Evolutionary conservation across 2,797 vertebrate genomes (phyloP), one percentile per base, ranked within the genome.

Genomic region (Sebastes cheni): DNA sequence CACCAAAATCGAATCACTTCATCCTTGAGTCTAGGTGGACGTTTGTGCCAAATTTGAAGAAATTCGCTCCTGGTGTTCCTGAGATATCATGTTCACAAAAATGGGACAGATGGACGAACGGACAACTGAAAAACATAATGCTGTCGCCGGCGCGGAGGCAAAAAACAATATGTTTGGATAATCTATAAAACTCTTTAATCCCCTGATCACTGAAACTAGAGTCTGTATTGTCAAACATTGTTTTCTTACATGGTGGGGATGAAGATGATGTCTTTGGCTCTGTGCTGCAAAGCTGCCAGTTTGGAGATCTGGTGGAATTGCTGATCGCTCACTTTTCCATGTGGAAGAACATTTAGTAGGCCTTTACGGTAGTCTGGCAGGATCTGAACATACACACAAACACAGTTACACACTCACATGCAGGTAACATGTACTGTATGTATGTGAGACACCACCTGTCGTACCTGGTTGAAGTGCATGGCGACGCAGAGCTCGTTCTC

Each of bases 401-500:
- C 62, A 66, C 9, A 18, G 25, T 84, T 70, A 58, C 1, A 60
- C 2, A 39, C 2, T 59, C 8, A 46, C 9, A 22, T 2, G 2
- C 2, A 13, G 5, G 30, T 1, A 16, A 30, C 8, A 39, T 6
- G 5, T 3, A 20, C 6, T 54, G 27, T 9, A 4, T 6, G 18
- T 1, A 1, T 32, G 72, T 77, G 30, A 65, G 70, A 8, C 14
- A 4, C 4, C 7, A 8, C 3, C 39, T 32, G 58, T 52, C 46
- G 0, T 82, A 98, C 98, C 97, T 99, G 98, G 92, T 98, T 98
- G 81, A 96, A 99, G 86, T 99, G 98, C 95, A 97, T 96, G 1
- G 96, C 96, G 67, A 99, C 97, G 0, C 95, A 98, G 4, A 99
- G 96, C 91, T 99, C 98, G 0, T 98, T 99, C 74, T 99, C 97